phyloP scores from a whole-genome alignment of 2,797 vertebrate genomes.

The Antrozous pallidus region DNA sequence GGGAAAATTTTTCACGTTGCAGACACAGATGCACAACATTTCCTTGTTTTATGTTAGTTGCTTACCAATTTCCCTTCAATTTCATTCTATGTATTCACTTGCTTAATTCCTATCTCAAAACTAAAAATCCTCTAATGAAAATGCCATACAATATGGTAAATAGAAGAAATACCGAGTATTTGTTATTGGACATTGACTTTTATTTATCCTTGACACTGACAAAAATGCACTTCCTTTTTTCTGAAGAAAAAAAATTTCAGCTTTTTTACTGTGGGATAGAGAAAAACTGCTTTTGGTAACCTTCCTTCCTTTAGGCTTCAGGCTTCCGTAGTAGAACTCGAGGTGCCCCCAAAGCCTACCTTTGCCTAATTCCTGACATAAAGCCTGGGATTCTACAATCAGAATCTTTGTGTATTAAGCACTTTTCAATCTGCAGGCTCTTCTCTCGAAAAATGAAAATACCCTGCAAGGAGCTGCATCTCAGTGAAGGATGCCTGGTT shows the following conservation, averaged over 20 bases:
- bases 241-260: not conserved
- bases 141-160: not conserved
- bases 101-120: conserved; percentile 12
- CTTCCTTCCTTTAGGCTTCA: not conserved
- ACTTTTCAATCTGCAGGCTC: not conserved
- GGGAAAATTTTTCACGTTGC: not conserved
- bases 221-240: conserved; percentile 19
- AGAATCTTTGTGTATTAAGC: not conserved
- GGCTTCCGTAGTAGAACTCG: not conserved
- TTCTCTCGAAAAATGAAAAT: not conserved
- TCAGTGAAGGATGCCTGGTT: not conserved
- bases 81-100: not conserved
- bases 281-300: not conserved
- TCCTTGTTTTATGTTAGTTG: not conserved
- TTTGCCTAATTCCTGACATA: conserved; percentile 6
- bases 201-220: not conserved
- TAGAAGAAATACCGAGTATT: conserved; percentile 15
- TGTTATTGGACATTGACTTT: not conserved
- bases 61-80: not conserved
- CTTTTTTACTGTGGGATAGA: not conserved
- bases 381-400: not conserved
- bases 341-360: not conserved
- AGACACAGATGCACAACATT: not conserved
- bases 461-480: not conserved
- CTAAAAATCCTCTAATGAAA: conserved; percentile 29